Percentiles rank a stretch among this genome's conserved stretches.
phyloP scores from a whole-genome alignment of 1,140 invertebrate genomes.

The Neomicropteryx cornuta region DNA sequence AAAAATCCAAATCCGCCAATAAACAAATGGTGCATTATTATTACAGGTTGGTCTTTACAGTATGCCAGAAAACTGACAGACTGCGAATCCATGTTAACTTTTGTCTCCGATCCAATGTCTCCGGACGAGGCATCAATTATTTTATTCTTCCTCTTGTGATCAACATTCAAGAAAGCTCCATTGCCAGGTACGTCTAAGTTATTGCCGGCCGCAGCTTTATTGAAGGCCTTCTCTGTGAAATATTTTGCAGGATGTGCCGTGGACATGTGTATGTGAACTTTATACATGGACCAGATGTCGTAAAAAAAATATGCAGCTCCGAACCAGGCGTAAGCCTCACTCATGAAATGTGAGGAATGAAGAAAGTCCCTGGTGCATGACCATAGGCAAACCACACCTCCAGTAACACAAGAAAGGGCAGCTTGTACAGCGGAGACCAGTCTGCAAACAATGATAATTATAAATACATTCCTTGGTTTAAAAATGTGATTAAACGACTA shows the following conservation, averaged over 20 bases:
- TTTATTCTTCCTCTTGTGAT: constrained; percentile 20
- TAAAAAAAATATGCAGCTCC: constrained; percentile 67
- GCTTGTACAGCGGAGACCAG: constrained; percentile 57
- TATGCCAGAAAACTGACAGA: constrained; percentile 39
- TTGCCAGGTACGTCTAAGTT: constrained; percentile 17
- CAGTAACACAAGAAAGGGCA: constrained; percentile 48
- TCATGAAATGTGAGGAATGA: constrained; percentile 52
- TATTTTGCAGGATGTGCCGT: too few relatives aligned
- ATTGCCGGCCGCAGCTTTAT: too few relatives aligned
- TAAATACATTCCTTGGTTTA: neutral
- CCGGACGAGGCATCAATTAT: constrained; percentile 19
- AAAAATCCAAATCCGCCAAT: constrained; percentile 59
- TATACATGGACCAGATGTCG: constrained; percentile 63
- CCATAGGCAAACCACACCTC: constrained; percentile 47
- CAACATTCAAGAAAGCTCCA: constrained; percentile 3
- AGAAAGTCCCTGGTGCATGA: constrained; percentile 53
- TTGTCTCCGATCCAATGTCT: constrained; percentile 15
- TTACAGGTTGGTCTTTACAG: constrained; percentile 48
- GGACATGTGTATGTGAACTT: too few relatives aligned
- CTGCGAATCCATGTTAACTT: constrained; percentile 15
- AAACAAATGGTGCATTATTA: constrained; percentile 60
- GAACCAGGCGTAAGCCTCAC: constrained; percentile 64
- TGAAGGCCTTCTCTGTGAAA: too few relatives aligned
- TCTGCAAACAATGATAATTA: constrained; percentile 38
- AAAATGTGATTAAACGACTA: neutral